Evolutionary conservation across 2,113 vertebrate species (phyloP).

Genomic region (Rhabdomys dilectus): DNA sequence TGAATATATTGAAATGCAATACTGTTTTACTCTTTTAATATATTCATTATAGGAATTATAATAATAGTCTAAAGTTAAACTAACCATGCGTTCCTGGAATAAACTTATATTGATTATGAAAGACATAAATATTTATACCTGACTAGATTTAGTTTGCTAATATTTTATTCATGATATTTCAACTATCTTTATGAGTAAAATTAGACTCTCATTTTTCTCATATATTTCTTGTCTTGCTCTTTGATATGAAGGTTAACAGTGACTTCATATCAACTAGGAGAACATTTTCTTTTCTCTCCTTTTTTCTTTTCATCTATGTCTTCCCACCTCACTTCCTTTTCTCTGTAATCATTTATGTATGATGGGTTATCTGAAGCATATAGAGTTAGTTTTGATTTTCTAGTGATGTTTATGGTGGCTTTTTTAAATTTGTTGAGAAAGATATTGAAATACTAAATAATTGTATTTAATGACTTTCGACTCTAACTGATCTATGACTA

Average conservation of each 20-base stretch:
- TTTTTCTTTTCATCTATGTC: background rate
- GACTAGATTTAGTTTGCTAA: slow-evolving; percentile 59
- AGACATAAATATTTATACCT: slow-evolving; percentile 69
- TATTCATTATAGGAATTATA: slow-evolving; percentile 3
- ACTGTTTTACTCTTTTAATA: slow-evolving; percentile 41
- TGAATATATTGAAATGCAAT: background rate
- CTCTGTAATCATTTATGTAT: background rate
- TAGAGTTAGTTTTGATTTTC: background rate
- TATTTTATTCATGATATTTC: slow-evolving; percentile 75
- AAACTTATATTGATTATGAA: slow-evolving; percentile 59
- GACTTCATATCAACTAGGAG: background rate
- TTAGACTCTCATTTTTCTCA: slow-evolving; percentile 25
- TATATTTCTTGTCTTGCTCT: slow-evolving; percentile 11
- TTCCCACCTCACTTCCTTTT: background rate
- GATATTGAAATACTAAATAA: slow-evolving; percentile 1
- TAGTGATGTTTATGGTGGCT: background rate
- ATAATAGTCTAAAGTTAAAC: slow-evolving; percentile 68
- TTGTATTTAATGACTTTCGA: background rate
- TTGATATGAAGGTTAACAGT: slow-evolving; percentile 29
- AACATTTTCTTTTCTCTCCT: background rate
- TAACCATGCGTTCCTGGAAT: slow-evolving; percentile 58
- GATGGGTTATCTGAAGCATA: background rate
- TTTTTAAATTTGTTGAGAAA: background rate
- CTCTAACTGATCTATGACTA: background rate
- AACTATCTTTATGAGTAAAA: slow-evolving; percentile 61